Evolutionary conservation across 1,140 invertebrate genomes (phyloP).

Genomic region (Wasmannia auropunctata): DNA sequence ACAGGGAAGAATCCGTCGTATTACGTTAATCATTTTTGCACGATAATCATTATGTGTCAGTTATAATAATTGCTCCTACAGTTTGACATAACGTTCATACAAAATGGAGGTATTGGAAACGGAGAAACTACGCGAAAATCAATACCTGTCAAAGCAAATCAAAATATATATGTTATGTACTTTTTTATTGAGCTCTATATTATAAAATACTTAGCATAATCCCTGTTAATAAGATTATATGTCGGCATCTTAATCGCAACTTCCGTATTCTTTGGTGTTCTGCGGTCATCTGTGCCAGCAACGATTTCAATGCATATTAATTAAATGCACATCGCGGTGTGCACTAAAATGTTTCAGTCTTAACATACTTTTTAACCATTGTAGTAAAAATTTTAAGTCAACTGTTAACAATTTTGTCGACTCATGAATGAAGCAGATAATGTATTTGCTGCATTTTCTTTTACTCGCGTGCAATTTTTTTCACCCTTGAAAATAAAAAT

Average conservation of each 20-base stretch:
- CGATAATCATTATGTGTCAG: background rate
- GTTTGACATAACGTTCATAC: background rate
- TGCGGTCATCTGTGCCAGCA: background rate
- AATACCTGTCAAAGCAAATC: background rate
- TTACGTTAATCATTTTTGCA: background rate
- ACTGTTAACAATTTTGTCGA: background rate
- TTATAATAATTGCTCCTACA: background rate
- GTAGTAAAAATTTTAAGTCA: background rate
- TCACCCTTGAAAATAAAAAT: background rate
- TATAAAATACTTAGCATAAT: background rate
- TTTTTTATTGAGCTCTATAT: background rate
- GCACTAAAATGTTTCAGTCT: background rate
- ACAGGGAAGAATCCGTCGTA: background rate
- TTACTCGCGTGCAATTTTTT: background rate
- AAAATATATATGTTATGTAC: background rate
- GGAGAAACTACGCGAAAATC: background rate
- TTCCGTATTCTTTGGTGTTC: background rate
- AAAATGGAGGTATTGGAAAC: background rate
- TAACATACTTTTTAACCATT: background rate
- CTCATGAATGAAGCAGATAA: background rate
- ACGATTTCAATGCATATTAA: conserved; percentile 7
- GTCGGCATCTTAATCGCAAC: conserved; percentile 26
- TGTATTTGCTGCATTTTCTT: background rate
- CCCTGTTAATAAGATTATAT: conserved; percentile 9
- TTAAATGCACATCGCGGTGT: background rate